Conservation (phyloP, 53 echinoderm and acorn worm genomes). For the Astropecten irregularis region DNA sequence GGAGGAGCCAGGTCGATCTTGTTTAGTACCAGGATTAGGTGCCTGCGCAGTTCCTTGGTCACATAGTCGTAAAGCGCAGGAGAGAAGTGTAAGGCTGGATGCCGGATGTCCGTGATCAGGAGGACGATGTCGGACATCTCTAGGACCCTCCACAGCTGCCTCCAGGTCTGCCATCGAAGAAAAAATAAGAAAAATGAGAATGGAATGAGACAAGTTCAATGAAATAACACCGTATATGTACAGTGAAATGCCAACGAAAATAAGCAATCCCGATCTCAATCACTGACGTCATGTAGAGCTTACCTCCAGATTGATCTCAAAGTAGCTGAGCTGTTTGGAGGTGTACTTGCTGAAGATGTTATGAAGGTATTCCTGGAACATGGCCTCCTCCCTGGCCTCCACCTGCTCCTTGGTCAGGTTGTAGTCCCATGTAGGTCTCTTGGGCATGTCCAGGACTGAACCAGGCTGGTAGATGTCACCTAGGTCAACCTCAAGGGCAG, state of each 20-base stretch:
- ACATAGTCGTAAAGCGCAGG: slow-evolving; percentile 96
- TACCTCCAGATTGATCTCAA: slow-evolving; percentile 94
- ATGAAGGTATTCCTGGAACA: slow-evolving; percentile 80
- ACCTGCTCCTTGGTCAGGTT: slow-evolving; percentile 79
- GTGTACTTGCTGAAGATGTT: slow-evolving; percentile 79
- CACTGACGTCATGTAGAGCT: too few relatives aligned
- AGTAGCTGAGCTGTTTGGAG: slow-evolving; percentile 87
- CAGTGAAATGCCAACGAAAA: too few relatives aligned
- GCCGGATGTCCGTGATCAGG: slow-evolving; percentile 81
- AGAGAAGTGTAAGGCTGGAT: slow-evolving; percentile 94
- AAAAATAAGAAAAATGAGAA: not conserved
- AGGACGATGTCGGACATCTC: slow-evolving; percentile 97
- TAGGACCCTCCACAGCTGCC: slow-evolving; percentile 91
- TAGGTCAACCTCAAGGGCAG: slow-evolving; percentile 77
- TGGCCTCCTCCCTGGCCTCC: slow-evolving; percentile 71
- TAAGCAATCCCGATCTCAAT: too few relatives aligned
- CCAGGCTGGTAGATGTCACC: slow-evolving; percentile 91
- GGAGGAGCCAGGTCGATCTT: slow-evolving; percentile 98
- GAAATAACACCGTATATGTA: too few relatives aligned
- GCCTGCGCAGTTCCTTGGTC: slow-evolving; percentile 81
- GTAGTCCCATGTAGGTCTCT: slow-evolving; percentile 93
- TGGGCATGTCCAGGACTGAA: slow-evolving; percentile 96
- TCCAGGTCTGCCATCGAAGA: slow-evolving; percentile 76
- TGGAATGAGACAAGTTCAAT: too few relatives aligned
- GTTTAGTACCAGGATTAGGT: slow-evolving; percentile 87